Evolutionary conservation across 1,140 invertebrate genomes (phyloP), one percentile per base, ranked within the genome.

Genomic region (Catajapyx aquilonaris): DNA sequence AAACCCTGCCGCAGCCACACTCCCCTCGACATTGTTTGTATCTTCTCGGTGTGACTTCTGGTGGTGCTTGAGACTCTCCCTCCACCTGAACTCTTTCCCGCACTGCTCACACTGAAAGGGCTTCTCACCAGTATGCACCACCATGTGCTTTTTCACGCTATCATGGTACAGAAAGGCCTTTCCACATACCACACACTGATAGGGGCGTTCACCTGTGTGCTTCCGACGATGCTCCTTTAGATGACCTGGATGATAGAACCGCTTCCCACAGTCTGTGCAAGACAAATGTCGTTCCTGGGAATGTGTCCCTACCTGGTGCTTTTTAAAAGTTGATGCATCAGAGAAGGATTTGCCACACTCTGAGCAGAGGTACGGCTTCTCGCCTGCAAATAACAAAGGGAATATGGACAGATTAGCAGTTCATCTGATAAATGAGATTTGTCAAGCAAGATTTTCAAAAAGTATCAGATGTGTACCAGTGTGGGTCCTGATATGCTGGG

Each of bases 121-220:
- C 44, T 62, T 60, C 40, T 67, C 62, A 5, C 65, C 65, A n/a
- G 64, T 66, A 44, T 68, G 65, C 37, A 61, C 57, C 31, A 65
- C 49, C 31, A 66, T 59, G 46, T 68, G 65, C 5, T 65, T 65
- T 31, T 63, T 52, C 2, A 67, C 46, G 20, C 33, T 34, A 19
- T 34, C 33, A 11, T 34, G n/a, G 33, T 34, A 34, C 19, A 19
- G 4, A 11, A 4, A 34, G 5, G 3, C 5, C 20, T 34, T 34
- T 4, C n/a, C n/a, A 34, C 33, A 34, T 3, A 34, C 13, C 11
- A 5, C 11, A 34, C 33, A 34, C 2, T 11, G 3, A 15, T 16
- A 34, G 2, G 33, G 33, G 5, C 13, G 15, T 19, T 34, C 33
- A 15, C 33, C n/a, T 15, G 33, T 34, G 13, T 34, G 33, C 15